Conservation (phyloP, 2,888 invertebrate genomes). For the Papilio demoleus region DNA sequence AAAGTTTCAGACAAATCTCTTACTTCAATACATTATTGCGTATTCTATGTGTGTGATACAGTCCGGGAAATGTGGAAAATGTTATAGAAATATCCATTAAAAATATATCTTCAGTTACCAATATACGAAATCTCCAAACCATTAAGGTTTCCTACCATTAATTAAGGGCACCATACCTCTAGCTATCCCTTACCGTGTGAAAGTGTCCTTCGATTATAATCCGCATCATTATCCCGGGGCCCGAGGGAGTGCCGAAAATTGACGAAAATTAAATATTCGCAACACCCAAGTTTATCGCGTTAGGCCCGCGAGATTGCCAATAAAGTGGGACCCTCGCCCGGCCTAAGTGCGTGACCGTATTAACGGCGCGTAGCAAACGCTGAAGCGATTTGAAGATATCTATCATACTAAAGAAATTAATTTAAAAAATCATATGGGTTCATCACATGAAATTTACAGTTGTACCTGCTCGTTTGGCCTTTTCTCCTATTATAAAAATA, state of each 20-base stretch:
- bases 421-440: too few species aligned
- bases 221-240: constrained; percentile 39
- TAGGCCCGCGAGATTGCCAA: constrained; percentile 78
- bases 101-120: not conserved
- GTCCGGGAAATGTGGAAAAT: too few species aligned
- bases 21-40: too few species aligned
- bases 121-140: constrained; percentile 22
- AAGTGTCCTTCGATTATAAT: constrained; percentile 48
- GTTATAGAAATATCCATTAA: constrained; percentile 4
- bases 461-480: too few species aligned
- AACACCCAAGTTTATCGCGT: constrained; percentile 75
- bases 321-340: constrained; percentile 58
- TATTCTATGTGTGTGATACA: too few species aligned
- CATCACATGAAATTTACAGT: too few species aligned
- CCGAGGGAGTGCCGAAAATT: constrained; percentile 45
- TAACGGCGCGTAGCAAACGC: not conserved
- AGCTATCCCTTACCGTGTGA: constrained; percentile 32
- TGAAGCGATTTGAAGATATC: constrained; percentile 9
- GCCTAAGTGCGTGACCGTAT: constrained; percentile 40
- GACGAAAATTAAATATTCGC: constrained; percentile 75
- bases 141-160: constrained; percentile 27
- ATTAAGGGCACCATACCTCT: constrained; percentile 25
- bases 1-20: too few species aligned
- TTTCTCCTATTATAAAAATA: too few species aligned
- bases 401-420: not conserved